Percentiles rank a stretch among this genome's conserved stretches.
phyloP scores from a whole-genome alignment of 2,888 invertebrate genomes.

The Falcaria lacertinaria region DNA sequence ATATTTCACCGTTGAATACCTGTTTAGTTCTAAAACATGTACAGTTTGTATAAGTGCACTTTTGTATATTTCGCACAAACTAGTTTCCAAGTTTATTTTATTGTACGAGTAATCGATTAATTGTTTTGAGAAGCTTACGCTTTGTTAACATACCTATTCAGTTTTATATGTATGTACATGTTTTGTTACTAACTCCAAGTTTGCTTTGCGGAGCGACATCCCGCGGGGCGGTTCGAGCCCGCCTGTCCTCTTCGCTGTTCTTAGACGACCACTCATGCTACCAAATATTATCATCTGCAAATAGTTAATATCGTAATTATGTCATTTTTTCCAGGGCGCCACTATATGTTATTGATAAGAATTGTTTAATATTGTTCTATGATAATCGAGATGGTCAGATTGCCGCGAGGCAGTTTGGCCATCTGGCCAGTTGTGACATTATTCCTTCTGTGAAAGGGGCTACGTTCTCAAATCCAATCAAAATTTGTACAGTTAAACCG shows the following conservation, averaged over 20 bases:
- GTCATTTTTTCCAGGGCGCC: slow-evolving; percentile 77
- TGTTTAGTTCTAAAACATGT: slow-evolving; percentile 81
- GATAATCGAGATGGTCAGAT: slow-evolving; percentile 68
- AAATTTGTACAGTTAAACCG: slow-evolving; percentile 73
- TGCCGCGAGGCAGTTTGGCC: slow-evolving; percentile 73
- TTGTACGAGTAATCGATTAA: slow-evolving; percentile 68
- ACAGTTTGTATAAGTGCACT: slow-evolving; percentile 80
- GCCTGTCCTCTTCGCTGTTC: slow-evolving; percentile 34
- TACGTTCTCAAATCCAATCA: slow-evolving; percentile 84
- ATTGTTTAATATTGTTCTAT: slow-evolving; percentile 61
- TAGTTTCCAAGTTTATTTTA: slow-evolving; percentile 77
- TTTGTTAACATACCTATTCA: slow-evolving; percentile 74
- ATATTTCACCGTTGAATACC: slow-evolving; percentile 75
- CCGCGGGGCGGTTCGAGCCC: slow-evolving; percentile 58
- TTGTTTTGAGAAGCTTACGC: slow-evolving; percentile 78
- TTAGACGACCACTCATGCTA: slow-evolving; percentile 75
- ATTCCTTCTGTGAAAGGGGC: slow-evolving; percentile 93
- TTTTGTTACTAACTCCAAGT: slow-evolving; percentile 79
- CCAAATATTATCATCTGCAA: slow-evolving; percentile 37
- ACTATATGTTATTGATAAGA: slow-evolving; percentile 51
- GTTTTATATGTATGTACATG: slow-evolving; percentile 77
- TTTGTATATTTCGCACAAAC: slow-evolving; percentile 79
- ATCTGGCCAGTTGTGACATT: slow-evolving; percentile 87
- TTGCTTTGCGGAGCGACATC: slow-evolving; percentile 53
- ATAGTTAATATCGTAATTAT: slow-evolving; percentile 70